These are phyloP conservation scores for Heliconius ismenius DNA, from an alignment of 2,888 invertebrate genomes.

Conservation along the genomic window DNA sequence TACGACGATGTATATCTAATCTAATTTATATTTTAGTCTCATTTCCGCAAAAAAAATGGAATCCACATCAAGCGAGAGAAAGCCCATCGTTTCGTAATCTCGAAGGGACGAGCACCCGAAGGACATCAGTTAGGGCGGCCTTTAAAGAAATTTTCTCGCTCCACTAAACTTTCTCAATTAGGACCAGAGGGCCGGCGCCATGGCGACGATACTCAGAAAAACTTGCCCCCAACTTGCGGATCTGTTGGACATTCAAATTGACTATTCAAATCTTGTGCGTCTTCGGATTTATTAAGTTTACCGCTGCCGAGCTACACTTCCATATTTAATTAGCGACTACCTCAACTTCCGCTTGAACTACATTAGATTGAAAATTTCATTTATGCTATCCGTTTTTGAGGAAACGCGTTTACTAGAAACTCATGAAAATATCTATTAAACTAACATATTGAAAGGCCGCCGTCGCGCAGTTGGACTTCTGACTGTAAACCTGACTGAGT, in stretches of 20 bases:
- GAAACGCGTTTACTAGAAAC: neutral
- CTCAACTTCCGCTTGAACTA: slow-evolving; percentile 12
- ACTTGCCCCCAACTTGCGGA: slow-evolving; percentile 33
- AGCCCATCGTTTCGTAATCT: slow-evolving; percentile 39
- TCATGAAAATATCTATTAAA: no score
- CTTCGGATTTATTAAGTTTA: slow-evolving; percentile 36
- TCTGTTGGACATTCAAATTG: slow-evolving; percentile 42
- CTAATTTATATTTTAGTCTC: slow-evolving; percentile 18
- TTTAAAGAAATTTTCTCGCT: slow-evolving; percentile 49
- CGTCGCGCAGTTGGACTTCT: neutral
- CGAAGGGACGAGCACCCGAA: slow-evolving; percentile 42
- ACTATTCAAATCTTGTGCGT: slow-evolving; percentile 37
- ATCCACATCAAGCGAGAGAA: slow-evolving; percentile 34
- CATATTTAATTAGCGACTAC: slow-evolving; percentile 31
- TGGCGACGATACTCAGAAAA: slow-evolving; percentile 39
- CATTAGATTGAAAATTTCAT: slow-evolving; percentile 19
- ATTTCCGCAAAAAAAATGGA: slow-evolving; percentile 33
- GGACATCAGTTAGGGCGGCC: slow-evolving; percentile 44
- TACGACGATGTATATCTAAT: slow-evolving; percentile 5
- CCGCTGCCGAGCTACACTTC: slow-evolving; percentile 24
- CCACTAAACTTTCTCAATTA: slow-evolving; percentile 51
- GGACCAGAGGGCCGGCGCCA: slow-evolving; percentile 39
- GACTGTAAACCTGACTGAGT: no score
- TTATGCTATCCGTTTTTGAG: neutral
- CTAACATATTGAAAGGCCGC: no score